These are phyloP conservation scores for Heteromurus nitidus DNA, from an alignment of 2,888 invertebrate species.

Conservation along the genomic window DNA sequence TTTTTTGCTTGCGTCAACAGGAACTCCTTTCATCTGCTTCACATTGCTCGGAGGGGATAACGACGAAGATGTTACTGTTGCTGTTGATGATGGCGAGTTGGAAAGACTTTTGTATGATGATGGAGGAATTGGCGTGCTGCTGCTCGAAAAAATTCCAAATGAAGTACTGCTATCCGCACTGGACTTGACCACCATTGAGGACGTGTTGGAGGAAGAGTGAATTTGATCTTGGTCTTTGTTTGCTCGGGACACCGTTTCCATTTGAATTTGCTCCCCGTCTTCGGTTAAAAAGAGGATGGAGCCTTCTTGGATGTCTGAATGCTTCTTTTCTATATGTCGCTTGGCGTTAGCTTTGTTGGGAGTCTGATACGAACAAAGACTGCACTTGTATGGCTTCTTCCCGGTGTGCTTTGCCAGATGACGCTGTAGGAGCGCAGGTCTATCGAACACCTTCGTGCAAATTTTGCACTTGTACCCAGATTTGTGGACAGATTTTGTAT, in stretches of 20 bases:
- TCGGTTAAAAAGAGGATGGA: conserved; percentile 47
- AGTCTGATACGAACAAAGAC: conserved; percentile 76
- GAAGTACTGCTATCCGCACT: conserved; percentile 46
- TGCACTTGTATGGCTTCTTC: conserved; percentile 76
- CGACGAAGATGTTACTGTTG: conserved; percentile 27
- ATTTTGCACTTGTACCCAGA: conserved; percentile 76
- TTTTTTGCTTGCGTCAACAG: conserved; percentile 3
- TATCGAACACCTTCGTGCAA: conserved; percentile 76
- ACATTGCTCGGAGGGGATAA: conserved; percentile 1
- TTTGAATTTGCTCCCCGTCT: conserved; percentile 56
- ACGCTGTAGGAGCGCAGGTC: conserved; percentile 76
- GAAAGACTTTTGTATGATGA: not conserved
- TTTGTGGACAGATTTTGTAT: conserved; percentile 75
- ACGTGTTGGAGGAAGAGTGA: not conserved
- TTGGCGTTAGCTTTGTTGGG: conserved; percentile 77
- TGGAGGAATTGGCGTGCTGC: too few species aligned
- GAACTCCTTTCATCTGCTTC: not conserved
- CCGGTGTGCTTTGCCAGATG: conserved; percentile 77
- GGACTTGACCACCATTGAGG: conserved; percentile 15
- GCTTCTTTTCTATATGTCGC: conserved; percentile 74
- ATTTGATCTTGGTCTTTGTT: not conserved
- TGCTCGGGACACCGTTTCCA: conserved; percentile 34
- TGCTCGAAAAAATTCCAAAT: too few species aligned
- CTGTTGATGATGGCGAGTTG: conserved; percentile 10
- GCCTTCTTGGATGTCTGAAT: conserved; percentile 49